These are phyloP conservation scores for Eremophila alpestris DNA, from an alignment of 2,797 vertebrate species.

Conservation along the genomic window DNA sequence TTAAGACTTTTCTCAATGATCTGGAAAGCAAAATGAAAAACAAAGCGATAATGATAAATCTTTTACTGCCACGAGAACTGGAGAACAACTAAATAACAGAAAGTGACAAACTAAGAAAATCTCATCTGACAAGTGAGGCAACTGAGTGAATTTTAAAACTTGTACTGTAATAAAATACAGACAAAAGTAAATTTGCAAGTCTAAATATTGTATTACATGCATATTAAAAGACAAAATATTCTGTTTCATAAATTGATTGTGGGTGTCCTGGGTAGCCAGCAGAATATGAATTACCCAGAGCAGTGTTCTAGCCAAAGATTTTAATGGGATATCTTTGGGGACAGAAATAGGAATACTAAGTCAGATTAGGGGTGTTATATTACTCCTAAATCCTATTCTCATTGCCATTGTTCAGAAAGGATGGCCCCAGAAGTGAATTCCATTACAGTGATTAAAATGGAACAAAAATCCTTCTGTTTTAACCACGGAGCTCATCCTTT, in stretches of 20 bases:
- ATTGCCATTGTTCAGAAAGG: not conserved
- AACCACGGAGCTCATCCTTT: not conserved
- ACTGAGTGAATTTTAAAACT: constrained; percentile 30
- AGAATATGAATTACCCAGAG: constrained; percentile 13
- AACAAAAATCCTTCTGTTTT: not conserved
- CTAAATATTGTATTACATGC: constrained; percentile 29
- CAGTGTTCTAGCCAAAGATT: not conserved
- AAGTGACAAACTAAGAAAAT: not conserved
- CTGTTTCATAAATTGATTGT: constrained; percentile 16
- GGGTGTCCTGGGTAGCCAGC: not conserved
- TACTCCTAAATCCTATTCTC: not conserved
- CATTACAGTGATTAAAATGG: not conserved
- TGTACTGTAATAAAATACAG: not conserved
- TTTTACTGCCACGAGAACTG: not conserved
- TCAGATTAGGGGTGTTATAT: not conserved
- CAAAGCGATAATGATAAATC: not conserved
- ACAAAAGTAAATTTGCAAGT: constrained; percentile 36
- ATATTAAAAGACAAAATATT: constrained; percentile 36
- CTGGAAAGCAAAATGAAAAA: not conserved
- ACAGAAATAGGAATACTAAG: constrained; percentile 3
- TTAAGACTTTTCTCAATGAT: not conserved
- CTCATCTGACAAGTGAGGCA: not conserved
- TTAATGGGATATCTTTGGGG: not conserved
- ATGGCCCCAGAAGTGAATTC: not conserved
- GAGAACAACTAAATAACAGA: not conserved